Conservation (phyloP, 2,113 vertebrate genomes). For the Cryptomyrus ogoouensis region DNA sequence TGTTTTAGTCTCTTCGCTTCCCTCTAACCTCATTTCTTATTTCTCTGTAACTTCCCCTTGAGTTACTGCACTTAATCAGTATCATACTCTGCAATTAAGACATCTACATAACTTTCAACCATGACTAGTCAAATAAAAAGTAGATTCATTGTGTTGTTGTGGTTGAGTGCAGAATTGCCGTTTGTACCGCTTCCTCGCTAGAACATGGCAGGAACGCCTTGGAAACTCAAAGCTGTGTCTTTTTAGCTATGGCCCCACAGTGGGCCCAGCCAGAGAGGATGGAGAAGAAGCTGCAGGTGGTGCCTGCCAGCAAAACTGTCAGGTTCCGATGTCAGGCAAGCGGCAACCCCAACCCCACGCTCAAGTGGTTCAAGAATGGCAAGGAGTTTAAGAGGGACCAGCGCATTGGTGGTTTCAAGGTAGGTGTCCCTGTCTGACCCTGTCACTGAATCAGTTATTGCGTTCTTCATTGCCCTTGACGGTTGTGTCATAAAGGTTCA, state of each 20-base stretch:
- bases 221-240: neutral
- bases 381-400: constrained; percentile 82
- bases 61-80: neutral
- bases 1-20: neutral
- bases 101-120: neutral
- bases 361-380: constrained; percentile 86
- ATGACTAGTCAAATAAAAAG: neutral
- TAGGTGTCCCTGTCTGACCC: constrained; percentile 30
- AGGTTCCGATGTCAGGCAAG: constrained; percentile 80
- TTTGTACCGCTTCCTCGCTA: constrained; percentile 13
- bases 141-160: neutral
- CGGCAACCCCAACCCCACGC: constrained; percentile 69
- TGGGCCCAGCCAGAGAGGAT: constrained; percentile 86
- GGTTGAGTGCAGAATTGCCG: neutral
- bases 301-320: constrained; percentile 76
- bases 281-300: constrained; percentile 80
- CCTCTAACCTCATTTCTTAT: no score
- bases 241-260: constrained; percentile 64
- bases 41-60: neutral
- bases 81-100: neutral
- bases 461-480: neutral
- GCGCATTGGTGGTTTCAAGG: constrained; percentile 85
- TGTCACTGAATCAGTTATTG: neutral
- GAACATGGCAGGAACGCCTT: neutral
- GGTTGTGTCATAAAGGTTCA: neutral